Base-by-base conservation (phyloP, 2,113 vertebrate species). In the Seriola rivoliana region DNA sequence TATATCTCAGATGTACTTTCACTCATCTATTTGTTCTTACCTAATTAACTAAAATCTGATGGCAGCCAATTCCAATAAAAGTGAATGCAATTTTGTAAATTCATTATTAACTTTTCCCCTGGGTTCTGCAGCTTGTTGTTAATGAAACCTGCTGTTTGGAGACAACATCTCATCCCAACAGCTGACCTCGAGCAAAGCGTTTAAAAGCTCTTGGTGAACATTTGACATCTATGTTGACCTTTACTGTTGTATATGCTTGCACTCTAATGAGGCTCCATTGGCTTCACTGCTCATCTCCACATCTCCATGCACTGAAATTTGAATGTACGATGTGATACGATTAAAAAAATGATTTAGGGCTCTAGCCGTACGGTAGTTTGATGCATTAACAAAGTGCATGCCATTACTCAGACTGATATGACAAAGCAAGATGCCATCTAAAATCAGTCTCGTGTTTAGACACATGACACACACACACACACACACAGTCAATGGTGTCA, bases 1-100 rank as follows among this genome's bases (percentile, higher is more conserved):
- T 71, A 54, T 32, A 63, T 77, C 11, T 50, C 21, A 69, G 76
- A 59, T 16, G 38, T 40, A n/a, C 55, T 40, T 17, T 65, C 23
- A 3, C 21, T n/a, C 0, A 4, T 68, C 12, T 38, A 5, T 69
- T 68, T 67, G 36, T 77, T 71, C 25, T 21, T 10, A 34, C 68
- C 75, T 57, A 74, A 75, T 84, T 52, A 74, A 32, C 44, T 42
- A 12, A 38, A 78, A 74, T 80, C 4, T 23, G 13, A 60, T 70
- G 54, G 44, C 36, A 42, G 19, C 68, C 29, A 60, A 66, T 78
- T 75, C 5, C 62, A 62, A 81, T 71, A 42, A 55, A 84, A 84
- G 12, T n/a, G 9, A 78, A 42, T 52, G 50, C 46, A 71, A 25
- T 73, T 59, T 66, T n/a, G 55, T 32, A 5, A 66, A 76, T 70